Evolutionary conservation across 2,888 invertebrate species (phyloP), one percentile per base, ranked within the genome.

Genomic region (Drosophila phalerata): DNA sequence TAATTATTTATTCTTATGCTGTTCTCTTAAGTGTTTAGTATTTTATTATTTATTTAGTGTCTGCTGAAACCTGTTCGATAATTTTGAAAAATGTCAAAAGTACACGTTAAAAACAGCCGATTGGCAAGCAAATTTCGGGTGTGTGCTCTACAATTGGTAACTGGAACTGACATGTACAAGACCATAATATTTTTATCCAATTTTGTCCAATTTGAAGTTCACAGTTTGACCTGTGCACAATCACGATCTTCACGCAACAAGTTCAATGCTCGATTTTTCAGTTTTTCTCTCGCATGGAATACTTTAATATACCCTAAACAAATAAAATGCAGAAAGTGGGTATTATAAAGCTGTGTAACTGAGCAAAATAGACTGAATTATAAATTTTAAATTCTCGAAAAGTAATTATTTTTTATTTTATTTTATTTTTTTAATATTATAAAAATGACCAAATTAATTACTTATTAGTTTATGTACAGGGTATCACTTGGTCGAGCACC

Each of bases 1-100:
- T 69, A 76, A 89, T 85, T 72, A 88, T 71, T 73, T 73, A 82
- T 67, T 79, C 66, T 67, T 79, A 72, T 82, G 86, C 67, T 71
- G 47, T 60, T 63, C 62, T 73, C 83, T 83, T 69, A 64, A 64
- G 65, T 77, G 69, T 65, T 81, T 71, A 84, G 81, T 83, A 72
- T 77, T 67, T 89, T 77, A 57, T 57, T 57, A 43, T 43, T 57
- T 57, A 65, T 73, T 63, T 66, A 60, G 52, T 47, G 52, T 11
- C 40, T 57, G 48, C 8, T 17, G 43, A 60, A 77, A 84, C 90
- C 77, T 65, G 90, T 89, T 84, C 58, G n/a, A 30, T 10, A 48
- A 55, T 37, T 51, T 57, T 9, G n/a, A 30, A 40, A 62, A 66
- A 66, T 53, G 61, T 22, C 52, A 53, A 73, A 71, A 52, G 60